Conservation (phyloP, 1,140 invertebrate species). For the Pinna nobilis region DNA sequence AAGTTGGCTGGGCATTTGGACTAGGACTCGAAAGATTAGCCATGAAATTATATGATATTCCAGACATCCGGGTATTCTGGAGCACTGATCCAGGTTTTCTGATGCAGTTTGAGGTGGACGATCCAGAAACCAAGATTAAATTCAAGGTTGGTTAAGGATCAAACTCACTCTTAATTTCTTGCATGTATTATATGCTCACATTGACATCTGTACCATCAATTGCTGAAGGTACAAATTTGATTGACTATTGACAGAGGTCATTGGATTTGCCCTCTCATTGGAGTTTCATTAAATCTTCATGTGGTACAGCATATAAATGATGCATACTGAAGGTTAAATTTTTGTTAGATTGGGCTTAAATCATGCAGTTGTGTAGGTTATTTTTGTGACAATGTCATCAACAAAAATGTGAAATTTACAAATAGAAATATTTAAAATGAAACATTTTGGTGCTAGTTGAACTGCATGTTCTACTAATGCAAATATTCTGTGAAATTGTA, state of each 20-base stretch:
- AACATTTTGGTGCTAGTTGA: no score
- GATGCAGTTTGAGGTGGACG: slow-evolving; percentile 89
- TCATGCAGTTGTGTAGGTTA: background rate
- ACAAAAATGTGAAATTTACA: background rate
- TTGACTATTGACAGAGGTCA: no score
- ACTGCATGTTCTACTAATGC: no score
- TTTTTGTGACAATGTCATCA: background rate
- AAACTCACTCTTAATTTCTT: background rate
- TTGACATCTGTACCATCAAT: no score
- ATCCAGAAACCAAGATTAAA: slow-evolving; percentile 79
- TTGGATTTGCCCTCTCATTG: no score
- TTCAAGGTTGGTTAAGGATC: slow-evolving; percentile 79
- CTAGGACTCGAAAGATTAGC: slow-evolving; percentile 96
- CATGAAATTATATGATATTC: slow-evolving; percentile 96
- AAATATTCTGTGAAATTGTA: no score
- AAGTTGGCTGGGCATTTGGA: slow-evolving; percentile 99
- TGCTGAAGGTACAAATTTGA: background rate
- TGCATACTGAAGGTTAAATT: background rate
- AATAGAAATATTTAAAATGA: background rate
- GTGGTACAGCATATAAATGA: no score
- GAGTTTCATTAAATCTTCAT: no score
- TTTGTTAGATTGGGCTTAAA: background rate
- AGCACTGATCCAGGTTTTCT: slow-evolving; percentile 91
- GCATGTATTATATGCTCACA: background rate
- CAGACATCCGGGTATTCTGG: slow-evolving; percentile 98